phyloP scores from a whole-genome alignment of 1,140 invertebrate species.

The Idris sp. region DNA sequence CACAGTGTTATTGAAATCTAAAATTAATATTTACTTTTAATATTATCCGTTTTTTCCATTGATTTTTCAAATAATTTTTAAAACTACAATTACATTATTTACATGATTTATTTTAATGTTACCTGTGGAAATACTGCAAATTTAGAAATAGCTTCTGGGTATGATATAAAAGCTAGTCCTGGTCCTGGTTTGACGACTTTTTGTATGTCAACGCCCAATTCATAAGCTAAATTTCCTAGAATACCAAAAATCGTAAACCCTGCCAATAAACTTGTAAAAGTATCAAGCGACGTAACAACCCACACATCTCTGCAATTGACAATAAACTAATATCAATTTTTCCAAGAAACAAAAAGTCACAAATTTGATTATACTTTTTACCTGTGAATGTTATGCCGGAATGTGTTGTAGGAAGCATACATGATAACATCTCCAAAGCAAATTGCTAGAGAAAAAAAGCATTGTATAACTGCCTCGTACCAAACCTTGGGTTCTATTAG shows the following conservation, averaged over 20 bases:
- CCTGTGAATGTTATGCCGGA: conserved; percentile 89
- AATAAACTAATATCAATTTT: too few species aligned
- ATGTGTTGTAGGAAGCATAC: conserved; percentile 90
- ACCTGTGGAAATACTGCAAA: conserved; percentile 81
- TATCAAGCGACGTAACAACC: conserved; percentile 85
- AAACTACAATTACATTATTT: too few species aligned
- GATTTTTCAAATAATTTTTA: too few species aligned
- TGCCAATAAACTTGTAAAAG: conserved; percentile 87
- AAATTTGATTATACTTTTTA: too few species aligned
- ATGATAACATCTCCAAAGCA: conserved; percentile 88
- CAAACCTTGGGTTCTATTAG: conserved; percentile 82
- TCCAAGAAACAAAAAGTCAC: too few species aligned
- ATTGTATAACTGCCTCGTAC: conserved; percentile 87
- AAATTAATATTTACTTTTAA: too few species aligned
- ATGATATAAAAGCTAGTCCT: conserved; percentile 82
- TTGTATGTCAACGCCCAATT: conserved; percentile 79
- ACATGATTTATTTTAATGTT: too few species aligned
- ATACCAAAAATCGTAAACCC: conserved; percentile 92
- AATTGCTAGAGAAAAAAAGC: conserved; percentile 87
- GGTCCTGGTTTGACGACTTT: conserved; percentile 78
- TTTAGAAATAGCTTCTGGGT: conserved; percentile 82
- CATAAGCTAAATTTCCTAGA: conserved; percentile 85
- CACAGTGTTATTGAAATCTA: too few species aligned
- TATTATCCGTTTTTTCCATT: too few species aligned
- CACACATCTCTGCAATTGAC: conserved; percentile 80